Conservation (phyloP, 2,113 vertebrate species). For the Climacteris rufus region DNA sequence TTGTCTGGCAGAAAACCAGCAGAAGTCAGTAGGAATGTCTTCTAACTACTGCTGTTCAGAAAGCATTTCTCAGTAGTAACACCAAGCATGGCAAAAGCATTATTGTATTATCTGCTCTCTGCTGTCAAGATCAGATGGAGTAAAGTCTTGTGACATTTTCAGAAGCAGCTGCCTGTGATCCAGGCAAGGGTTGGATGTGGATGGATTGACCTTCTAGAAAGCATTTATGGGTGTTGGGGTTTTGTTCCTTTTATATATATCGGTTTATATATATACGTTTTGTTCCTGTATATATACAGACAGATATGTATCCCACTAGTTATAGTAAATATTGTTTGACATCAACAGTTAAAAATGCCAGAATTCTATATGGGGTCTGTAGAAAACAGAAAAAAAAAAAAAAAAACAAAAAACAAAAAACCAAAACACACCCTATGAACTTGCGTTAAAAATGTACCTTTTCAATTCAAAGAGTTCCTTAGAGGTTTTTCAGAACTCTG, state of each 20-base stretch:
- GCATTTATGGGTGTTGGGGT: fast-evolving
- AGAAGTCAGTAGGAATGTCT: not conserved
- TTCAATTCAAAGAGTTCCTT: not conserved
- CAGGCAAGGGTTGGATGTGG: not conserved
- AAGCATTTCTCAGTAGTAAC: not conserved
- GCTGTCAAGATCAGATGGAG: not conserved
- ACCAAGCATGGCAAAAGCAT: not conserved
- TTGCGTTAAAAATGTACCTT: not conserved
- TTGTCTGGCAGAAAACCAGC: not conserved
- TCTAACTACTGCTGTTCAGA: not conserved
- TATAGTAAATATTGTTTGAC: not conserved
- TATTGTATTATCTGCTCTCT: not conserved
- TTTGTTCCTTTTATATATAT: not conserved
- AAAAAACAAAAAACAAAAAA: too few species aligned
- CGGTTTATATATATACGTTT: too few species aligned
- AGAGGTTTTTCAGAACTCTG: not conserved
- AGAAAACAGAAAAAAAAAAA: not conserved
- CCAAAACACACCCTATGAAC: fast-evolving
- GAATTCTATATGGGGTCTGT: not conserved
- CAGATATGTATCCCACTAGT: not conserved
- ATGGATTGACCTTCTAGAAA: not conserved
- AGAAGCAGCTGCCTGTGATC: not conserved
- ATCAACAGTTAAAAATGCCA: not conserved
- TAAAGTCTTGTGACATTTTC: not conserved
- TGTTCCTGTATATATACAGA: too few species aligned